Percentiles rank a stretch among this genome's conserved stretches.
Conservation (phyloP, 2,797 vertebrate genomes). For the Fringilla coelebs region DNA sequence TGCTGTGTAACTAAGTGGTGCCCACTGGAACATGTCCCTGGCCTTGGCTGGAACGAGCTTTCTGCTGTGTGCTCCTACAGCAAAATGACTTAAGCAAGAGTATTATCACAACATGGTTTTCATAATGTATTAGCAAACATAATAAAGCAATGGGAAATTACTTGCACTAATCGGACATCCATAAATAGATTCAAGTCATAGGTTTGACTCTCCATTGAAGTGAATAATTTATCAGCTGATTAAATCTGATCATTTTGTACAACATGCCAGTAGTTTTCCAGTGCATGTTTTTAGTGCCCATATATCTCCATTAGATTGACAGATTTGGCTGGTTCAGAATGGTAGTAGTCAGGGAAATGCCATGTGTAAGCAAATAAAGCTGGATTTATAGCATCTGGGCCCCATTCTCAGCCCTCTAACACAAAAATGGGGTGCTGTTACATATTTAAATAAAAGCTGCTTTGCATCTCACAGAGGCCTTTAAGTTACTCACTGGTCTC, state of each 20-base stretch:
- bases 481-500: not conserved
- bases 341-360: not conserved
- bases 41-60: not conserved
- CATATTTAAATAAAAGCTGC: not conserved
- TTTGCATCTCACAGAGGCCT: not conserved
- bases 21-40: not conserved
- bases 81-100: constrained; percentile 8
- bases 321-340: not conserved
- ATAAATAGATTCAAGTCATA: constrained; percentile 32
- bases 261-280: constrained; percentile 68
- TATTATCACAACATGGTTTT: constrained; percentile 9
- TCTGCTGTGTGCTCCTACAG: not conserved
- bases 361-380: constrained; percentile 9
- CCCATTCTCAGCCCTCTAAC: not conserved
- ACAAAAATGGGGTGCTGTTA: not conserved
- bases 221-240: constrained; percentile 62
- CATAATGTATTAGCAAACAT: constrained; percentile 40
- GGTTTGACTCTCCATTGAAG: constrained; percentile 36
- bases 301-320: constrained; percentile 53
- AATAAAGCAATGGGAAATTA: constrained; percentile 43
- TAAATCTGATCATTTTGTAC: constrained; percentile 57
- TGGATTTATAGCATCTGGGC: not conserved
- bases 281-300: constrained; percentile 69
- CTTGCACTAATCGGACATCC: constrained; percentile 24
- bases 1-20: not conserved